A percentile compares a stretch with the other conserved stretches of the same genome.
Conservation (phyloP, 2,888 invertebrate species). For the Nasonovia ribisnigri region DNA sequence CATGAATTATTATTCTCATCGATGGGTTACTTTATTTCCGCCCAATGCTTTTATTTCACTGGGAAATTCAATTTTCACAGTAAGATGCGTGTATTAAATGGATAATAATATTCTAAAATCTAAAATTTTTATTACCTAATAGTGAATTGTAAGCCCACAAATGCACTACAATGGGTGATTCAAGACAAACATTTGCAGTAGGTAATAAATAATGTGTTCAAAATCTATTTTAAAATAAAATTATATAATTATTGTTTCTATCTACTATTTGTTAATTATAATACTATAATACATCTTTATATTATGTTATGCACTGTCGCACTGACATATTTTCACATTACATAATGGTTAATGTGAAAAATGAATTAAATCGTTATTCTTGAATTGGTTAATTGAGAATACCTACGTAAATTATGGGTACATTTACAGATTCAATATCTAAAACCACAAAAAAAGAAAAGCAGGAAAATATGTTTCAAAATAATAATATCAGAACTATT, state of each 20-base stretch:
- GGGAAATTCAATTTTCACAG: slow-evolving; percentile 22
- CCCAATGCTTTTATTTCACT: background rate
- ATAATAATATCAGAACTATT: background rate
- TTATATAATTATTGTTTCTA: background rate
- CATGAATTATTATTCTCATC: slow-evolving; percentile 35
- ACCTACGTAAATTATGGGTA: background rate
- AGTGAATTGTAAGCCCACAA: background rate
- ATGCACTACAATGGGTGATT: background rate
- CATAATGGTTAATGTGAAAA: background rate
- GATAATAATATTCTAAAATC: background rate
- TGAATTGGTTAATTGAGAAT: background rate
- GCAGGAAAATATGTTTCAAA: background rate
- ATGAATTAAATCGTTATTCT: background rate
- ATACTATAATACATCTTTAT: background rate
- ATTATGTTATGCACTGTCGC: background rate
- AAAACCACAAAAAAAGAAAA: background rate
- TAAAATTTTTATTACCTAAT: background rate
- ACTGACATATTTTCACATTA: background rate
- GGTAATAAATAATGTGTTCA: background rate
- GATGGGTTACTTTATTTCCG: background rate
- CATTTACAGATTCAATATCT: background rate
- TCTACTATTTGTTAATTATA: background rate
- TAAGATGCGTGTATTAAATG: background rate
- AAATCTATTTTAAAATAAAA: background rate
- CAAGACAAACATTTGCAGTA: background rate